Evolutionary conservation across 2,888 invertebrate genomes (phyloP).

Genomic region (Latrodectus hesperus): DNA sequence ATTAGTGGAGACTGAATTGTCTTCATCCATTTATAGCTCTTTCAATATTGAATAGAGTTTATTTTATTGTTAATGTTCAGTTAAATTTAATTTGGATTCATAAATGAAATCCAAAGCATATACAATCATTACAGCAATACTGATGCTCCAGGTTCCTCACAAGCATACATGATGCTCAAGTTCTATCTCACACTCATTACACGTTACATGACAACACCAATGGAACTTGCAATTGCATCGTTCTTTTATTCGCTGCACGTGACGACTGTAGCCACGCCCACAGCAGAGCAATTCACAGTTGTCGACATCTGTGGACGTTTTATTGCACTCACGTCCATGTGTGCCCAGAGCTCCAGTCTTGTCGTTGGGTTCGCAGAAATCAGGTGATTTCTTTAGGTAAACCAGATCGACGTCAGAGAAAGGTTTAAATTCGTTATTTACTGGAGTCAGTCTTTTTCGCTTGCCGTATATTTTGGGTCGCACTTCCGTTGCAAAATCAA

Average conservation of each 20-base stretch:
- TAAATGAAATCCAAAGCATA: no score
- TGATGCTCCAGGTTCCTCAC: neutral
- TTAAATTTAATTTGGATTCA: no score
- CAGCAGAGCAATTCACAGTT: conserved; percentile 93
- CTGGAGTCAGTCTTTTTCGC: conserved; percentile 72
- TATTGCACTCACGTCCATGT: conserved; percentile 75
- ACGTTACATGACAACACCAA: conserved; percentile 94
- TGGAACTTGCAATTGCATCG: conserved; percentile 92
- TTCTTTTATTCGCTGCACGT: conserved; percentile 82
- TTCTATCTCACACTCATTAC: conserved; percentile 82
- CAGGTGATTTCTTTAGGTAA: conserved; percentile 74
- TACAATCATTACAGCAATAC: no score
- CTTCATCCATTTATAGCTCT: no score
- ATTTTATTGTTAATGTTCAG: no score
- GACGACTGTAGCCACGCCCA: conserved; percentile 82
- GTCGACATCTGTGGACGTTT: conserved; percentile 77
- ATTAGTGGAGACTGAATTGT: no score
- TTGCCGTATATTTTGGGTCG: conserved; percentile 72
- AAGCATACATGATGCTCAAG: conserved; percentile 69
- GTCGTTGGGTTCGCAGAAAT: conserved; percentile 73
- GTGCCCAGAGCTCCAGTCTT: conserved; percentile 75
- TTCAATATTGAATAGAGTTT: no score
- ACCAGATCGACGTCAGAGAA: conserved; percentile 75
- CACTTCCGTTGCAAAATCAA: conserved; percentile 77
- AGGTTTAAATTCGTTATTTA: conserved; percentile 69